Evolutionary conservation across 2,797 vertebrate species (phyloP).

Genomic region (Cyclura pinguis): DNA sequence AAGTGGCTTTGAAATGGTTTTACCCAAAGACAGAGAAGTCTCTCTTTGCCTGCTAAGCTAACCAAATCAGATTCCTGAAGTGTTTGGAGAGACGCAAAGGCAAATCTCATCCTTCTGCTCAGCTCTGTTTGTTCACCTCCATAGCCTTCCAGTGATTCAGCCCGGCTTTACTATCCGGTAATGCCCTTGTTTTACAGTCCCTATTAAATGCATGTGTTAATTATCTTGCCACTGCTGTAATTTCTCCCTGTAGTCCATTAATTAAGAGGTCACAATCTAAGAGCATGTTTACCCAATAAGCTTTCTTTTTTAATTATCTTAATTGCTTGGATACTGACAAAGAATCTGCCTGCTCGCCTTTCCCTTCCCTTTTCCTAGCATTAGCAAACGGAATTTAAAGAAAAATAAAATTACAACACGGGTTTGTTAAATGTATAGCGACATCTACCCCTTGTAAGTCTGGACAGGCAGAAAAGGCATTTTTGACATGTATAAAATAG

Average conservation of each 20-base stretch:
- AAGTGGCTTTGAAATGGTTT: not conserved
- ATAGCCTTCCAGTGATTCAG: conserved; percentile 75
- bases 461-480: not conserved
- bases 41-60: conserved; percentile 30
- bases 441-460: conserved; percentile 3
- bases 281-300: conserved; percentile 98
- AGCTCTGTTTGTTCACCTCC: conserved; percentile 59
- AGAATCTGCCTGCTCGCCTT: conserved; percentile 78
- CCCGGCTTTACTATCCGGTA: conserved; percentile 91
- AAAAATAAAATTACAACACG: conserved; percentile 58
- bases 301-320: conserved; percentile 97
- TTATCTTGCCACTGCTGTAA: conserved; percentile 89
- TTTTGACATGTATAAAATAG: not conserved
- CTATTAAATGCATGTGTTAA: conserved; percentile 86
- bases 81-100: conserved; percentile 59
- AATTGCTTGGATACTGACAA: conserved; percentile 86
- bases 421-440: conserved; percentile 54
- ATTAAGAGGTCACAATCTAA: conserved; percentile 96
- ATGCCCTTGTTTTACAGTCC: conserved; percentile 83
- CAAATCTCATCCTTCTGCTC: conserved; percentile 51
- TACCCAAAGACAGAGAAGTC: rapidly evolving
- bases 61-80: conserved; percentile 3
- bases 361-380: conserved; percentile 64
- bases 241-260: conserved; percentile 92
- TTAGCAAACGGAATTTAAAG: conserved; percentile 63